These are phyloP conservation scores for Ormyrus labotus DNA, from an alignment of 2,888 invertebrate species.

Conservation along the genomic window DNA sequence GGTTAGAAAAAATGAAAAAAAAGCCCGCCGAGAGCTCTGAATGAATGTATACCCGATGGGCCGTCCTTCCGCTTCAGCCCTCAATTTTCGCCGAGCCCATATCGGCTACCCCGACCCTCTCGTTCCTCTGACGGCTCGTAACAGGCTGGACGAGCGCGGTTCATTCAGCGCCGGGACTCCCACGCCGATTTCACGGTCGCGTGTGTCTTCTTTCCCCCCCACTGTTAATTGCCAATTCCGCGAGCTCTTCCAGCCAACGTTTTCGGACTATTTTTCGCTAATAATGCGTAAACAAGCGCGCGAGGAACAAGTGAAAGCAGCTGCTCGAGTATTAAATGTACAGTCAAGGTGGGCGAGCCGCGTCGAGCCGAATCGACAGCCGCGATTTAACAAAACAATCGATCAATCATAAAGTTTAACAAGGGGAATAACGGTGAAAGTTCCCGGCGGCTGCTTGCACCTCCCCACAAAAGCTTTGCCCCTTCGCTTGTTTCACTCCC, in stretches of 20 bases:
- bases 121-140: background rate
- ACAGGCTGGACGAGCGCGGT: background rate
- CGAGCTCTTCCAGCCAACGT: no score
- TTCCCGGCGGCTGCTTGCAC: no score
- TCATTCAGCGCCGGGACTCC: conserved; percentile 10
- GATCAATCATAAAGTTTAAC: no score
- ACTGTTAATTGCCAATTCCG: no score
- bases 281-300: background rate
- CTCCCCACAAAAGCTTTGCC: no score
- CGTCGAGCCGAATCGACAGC: no score
- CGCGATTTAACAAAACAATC: no score
- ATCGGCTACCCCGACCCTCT: background rate
- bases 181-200: conserved; percentile 15
- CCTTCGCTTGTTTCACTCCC: no score
- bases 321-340: background rate
- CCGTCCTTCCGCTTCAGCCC: conserved; percentile 28
- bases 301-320: no score
- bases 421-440: no score
- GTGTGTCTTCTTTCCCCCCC: background rate
- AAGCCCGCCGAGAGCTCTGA: conserved; percentile 20
- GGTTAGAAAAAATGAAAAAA: background rate
- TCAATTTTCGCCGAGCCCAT: conserved; percentile 14
- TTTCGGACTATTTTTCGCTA: background rate
- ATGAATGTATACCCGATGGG: conserved; percentile 1
- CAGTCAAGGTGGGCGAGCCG: no score